phyloP scores from a whole-genome alignment of 2,888 invertebrate species.

The Trisateles emortualis region DNA sequence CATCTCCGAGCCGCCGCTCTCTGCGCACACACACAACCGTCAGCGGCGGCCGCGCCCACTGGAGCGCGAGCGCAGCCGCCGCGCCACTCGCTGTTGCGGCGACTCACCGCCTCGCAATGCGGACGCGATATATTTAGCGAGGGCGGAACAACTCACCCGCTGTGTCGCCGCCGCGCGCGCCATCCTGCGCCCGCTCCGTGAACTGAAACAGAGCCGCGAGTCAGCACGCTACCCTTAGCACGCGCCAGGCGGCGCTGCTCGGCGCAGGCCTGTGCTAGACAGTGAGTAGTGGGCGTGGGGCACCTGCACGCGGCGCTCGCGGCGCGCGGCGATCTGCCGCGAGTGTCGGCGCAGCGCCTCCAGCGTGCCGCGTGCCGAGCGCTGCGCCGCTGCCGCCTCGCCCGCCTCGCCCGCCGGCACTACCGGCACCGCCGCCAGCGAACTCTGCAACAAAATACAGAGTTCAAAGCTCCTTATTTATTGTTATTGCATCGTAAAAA shows the following conservation, averaged over 20 bases:
- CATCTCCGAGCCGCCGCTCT: conserved; percentile 79
- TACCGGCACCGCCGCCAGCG: conserved; percentile 14
- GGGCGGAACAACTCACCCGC: conserved; percentile 73
- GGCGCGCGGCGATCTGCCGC: conserved; percentile 94
- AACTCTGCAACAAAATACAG: conserved; percentile 43
- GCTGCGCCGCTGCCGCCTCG: conserved; percentile 34
- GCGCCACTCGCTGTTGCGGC: conserved; percentile 55
- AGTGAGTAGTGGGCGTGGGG: conserved; percentile 56
- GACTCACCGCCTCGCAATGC: conserved; percentile 60
- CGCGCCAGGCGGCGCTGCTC: conserved; percentile 12
- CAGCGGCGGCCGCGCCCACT: conserved; percentile 55
- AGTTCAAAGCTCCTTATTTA: conserved; percentile 62
- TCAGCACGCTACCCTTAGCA: conserved; percentile 49
- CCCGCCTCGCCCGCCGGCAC: conserved; percentile 12
- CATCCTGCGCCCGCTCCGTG: conserved; percentile 80
- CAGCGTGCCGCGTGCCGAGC: conserved; percentile 72
- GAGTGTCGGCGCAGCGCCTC: conserved; percentile 95
- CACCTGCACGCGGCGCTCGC: conserved; percentile 92
- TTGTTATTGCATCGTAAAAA: conserved; percentile 63
- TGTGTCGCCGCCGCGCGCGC: conserved; percentile 74
- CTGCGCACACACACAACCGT: conserved; percentile 63
- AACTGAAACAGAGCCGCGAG: conserved; percentile 72
- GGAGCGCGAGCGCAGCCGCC: conserved; percentile 59
- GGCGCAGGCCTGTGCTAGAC: conserved; percentile 88
- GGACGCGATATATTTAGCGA: conserved; percentile 67